Percentiles rank a stretch among this genome's conserved stretches.
phyloP scores from a whole-genome alignment of 2,888 invertebrate genomes.

The Acrobasis consociella region DNA sequence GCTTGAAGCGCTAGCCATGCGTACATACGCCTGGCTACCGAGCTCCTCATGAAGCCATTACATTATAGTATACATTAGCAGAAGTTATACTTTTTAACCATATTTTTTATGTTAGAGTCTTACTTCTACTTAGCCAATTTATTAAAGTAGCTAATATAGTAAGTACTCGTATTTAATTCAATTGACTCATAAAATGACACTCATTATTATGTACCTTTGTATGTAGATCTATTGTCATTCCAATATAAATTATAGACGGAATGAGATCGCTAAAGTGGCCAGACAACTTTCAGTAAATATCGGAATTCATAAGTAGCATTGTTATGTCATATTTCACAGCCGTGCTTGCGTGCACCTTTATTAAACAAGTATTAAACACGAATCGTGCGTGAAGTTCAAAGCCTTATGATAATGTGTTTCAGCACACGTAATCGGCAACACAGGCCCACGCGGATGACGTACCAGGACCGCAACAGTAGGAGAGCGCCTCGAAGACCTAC shows the following conservation, averaged over 20 bases:
- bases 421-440: constrained; percentile 58
- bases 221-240: constrained; percentile 7
- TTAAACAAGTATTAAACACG: constrained; percentile 15
- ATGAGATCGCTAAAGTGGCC: constrained; percentile 5
- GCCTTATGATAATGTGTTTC: constrained; percentile 45
- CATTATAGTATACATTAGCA: too few species aligned
- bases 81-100: too few species aligned
- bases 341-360: constrained; percentile 27
- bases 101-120: too few species aligned
- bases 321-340: constrained; percentile 23
- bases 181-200: not conserved
- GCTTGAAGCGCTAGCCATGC: too few species aligned
- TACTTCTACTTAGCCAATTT: too few species aligned
- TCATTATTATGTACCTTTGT: constrained; percentile 9
- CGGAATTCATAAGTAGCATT: constrained; percentile 22
- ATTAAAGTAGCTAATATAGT: too few species aligned
- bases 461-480: constrained; percentile 62
- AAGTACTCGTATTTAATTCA: not conserved
- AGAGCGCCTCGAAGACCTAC: constrained; percentile 54
- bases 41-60: too few species aligned
- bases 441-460: constrained; percentile 57
- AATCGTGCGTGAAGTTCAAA: constrained; percentile 48
- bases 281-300: constrained; percentile 18
- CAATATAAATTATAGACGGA: constrained; percentile 8
- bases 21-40: too few species aligned